Evolutionary conservation across 2,797 vertebrate genomes (phyloP), one percentile per base, ranked within the genome.

Genomic region (Cephalopachus bancanus): DNA sequence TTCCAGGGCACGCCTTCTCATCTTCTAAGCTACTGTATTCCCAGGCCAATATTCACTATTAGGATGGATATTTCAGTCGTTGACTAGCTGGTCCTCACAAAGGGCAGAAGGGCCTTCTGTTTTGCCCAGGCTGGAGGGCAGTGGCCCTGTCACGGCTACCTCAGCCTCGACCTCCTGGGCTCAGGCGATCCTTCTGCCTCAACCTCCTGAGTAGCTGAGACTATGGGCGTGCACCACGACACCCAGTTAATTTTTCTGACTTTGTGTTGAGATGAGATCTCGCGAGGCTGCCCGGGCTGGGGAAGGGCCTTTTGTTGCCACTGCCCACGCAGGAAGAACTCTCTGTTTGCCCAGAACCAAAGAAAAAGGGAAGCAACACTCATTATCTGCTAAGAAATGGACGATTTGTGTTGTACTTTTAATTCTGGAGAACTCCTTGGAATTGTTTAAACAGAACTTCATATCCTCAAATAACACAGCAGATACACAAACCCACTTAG

Each of bases 391-490:
- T 80, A 93, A 80, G 44, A 49, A 71, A 53, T 65, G 62, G 53
- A 28, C 84, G 72, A 62, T 7, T 51, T 55, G 28, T 74, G n/a
- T n/a, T 89, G 93, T 83, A 57, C 57, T 26, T 71, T 86, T 83
- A 59, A 75, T 81, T 90, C n/a, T 78, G 53, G 62, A 85, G 11
- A 28, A 12, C 15, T 93, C 92, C 53, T 94, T 80, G 59, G 9
- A 33, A 57, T 49, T 91, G 88, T 91, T 37, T 64, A 80, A 71
- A 62, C 57, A 80, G 59, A 97, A 89, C 65, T 79, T 53, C 57
- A 76, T 22, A 71, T 62, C 49, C 53, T 94, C 49, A 65, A 57
- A 79, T 89, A 83, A 28, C 20, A 24, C 24, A 67, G 20, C 14
- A 67, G 30, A 89, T 64, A 60, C 3, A 55, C 33, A 79, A 75